Evolutionary conservation across 2,888 invertebrate genomes (phyloP).

Genomic region (Trissonchulus latispiculum): DNA sequence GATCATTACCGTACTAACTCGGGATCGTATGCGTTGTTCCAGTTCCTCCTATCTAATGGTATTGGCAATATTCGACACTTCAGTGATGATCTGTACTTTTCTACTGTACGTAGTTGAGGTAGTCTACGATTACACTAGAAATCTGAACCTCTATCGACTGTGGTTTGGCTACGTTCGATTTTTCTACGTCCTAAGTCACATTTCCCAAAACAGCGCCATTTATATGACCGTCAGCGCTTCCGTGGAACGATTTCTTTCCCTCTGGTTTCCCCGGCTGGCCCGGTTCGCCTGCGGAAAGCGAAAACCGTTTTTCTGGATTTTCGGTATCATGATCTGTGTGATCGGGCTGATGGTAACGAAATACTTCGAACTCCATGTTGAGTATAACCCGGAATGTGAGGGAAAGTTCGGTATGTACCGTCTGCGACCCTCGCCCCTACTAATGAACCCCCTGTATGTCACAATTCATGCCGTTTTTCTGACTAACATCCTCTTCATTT

Average conservation of each 20-base stretch:
- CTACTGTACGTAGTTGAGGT: constrained; percentile 15
- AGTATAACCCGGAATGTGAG: not conserved
- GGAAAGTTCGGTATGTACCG: constrained; percentile 2
- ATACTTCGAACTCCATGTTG: constrained; percentile 8
- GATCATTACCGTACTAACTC: not conserved
- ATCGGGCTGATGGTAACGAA: not conserved
- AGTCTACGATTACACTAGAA: constrained; percentile 7
- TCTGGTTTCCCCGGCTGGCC: not conserved
- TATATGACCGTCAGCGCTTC: constrained; percentile 5
- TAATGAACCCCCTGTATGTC: not conserved
- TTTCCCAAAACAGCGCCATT: constrained; percentile 5
- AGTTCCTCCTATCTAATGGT: not conserved
- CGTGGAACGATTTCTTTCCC: constrained; percentile 13
- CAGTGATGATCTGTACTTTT: constrained; percentile 1
- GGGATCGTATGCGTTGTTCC: constrained; percentile 7
- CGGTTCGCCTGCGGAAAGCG: not conserved
- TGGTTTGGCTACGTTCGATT: constrained; percentile 16
- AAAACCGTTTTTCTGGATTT: not conserved
- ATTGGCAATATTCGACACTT: constrained; percentile 12
- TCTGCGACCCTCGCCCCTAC: not conserved
- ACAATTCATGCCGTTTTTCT: constrained; percentile 5
- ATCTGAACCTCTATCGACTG: constrained; percentile 4
- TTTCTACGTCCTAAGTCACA: constrained; percentile 12
- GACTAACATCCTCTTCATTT: constrained; percentile 9
- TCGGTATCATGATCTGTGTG: not conserved